These are phyloP conservation scores for Teleogryllus oceanicus DNA, from an alignment of 2,888 invertebrate species.

Conservation along the genomic window DNA sequence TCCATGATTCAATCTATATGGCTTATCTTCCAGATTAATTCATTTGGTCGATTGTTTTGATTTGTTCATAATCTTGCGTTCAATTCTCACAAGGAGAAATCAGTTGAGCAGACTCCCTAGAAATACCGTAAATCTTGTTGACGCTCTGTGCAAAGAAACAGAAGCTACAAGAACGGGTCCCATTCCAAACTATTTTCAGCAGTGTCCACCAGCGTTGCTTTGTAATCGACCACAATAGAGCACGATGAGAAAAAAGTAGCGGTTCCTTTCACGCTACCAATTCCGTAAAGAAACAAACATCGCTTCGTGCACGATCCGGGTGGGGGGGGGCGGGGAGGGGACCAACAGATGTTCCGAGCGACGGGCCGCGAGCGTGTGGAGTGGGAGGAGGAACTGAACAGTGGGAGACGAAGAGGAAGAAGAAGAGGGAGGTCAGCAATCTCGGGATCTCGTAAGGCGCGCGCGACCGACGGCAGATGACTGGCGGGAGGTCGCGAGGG, in stretches of 20 bases:
- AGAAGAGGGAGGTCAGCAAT: neutral
- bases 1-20: no score
- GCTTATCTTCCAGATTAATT: no score
- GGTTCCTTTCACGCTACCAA: neutral
- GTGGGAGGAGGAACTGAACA: neutral
- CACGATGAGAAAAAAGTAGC: neutral
- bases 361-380: neutral
- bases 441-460: neutral
- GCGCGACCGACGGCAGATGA: neutral
- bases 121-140: no score
- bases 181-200: no score
- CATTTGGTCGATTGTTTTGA: no score
- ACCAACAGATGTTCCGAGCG: neutral
- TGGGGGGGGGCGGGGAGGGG: neutral
- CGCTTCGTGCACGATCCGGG: neutral
- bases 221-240: neutral
- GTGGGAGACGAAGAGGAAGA: neutral
- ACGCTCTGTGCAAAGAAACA: no score
- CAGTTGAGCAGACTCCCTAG: no score
- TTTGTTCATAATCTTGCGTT: no score
- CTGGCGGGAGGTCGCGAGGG: neutral
- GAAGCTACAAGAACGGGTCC: no score
- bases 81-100: no score
- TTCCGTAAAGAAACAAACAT: conserved; percentile 7
- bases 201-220: no score